Evolutionary conservation across 2,888 invertebrate genomes (phyloP).

Genomic region (Callyntrura guangdongensis): DNA sequence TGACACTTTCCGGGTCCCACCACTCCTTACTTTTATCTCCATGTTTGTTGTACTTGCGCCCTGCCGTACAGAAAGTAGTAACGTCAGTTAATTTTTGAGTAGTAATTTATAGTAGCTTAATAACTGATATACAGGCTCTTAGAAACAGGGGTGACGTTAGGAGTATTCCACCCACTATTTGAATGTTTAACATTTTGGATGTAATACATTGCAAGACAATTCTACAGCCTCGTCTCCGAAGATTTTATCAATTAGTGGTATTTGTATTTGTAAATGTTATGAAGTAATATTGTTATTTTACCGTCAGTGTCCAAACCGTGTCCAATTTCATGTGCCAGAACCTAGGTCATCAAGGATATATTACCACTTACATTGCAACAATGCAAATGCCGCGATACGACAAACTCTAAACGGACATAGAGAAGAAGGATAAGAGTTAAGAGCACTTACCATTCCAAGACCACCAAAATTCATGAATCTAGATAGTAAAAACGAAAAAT

Average conservation of each 20-base stretch:
- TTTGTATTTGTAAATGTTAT: too few relatives aligned
- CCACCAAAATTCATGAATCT: slow-evolving; percentile 75
- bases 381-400: background rate
- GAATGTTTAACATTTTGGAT: background rate
- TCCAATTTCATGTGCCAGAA: slow-evolving; percentile 67
- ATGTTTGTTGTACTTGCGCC: slow-evolving; percentile 60
- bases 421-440: background rate
- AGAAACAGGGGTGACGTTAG: too few relatives aligned
- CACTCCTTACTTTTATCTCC: slow-evolving; percentile 48
- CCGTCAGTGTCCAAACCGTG: slow-evolving; percentile 64
- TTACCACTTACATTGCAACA: too few relatives aligned
- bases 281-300: too few relatives aligned
- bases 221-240: too few relatives aligned
- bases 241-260: too few relatives aligned
- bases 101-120: background rate
- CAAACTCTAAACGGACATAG: too few relatives aligned
- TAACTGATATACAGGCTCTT: too few relatives aligned
- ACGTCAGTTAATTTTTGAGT: too few relatives aligned
- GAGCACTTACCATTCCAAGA: slow-evolving; percentile 51
- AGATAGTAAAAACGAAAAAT: too few relatives aligned
- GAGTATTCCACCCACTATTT: background rate
- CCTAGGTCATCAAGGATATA: too few relatives aligned
- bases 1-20: slow-evolving; percentile 56
- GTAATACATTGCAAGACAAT: background rate
- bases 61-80: too few relatives aligned